Evolutionary conservation across 2,113 vertebrate species (phyloP).

Genomic region (Platycercus adscitus): DNA sequence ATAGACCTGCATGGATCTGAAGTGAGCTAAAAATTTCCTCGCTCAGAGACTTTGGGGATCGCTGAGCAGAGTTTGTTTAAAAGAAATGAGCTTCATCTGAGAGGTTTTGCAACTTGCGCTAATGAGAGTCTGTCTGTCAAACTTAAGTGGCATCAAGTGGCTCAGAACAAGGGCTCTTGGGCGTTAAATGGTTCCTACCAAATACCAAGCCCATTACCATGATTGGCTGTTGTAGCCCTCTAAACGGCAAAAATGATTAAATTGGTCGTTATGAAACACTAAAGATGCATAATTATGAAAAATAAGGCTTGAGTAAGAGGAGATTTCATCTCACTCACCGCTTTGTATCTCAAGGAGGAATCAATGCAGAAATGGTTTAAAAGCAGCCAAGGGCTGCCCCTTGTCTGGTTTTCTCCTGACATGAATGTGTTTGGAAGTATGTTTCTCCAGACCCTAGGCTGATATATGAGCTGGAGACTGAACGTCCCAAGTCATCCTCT

Average conservation of each 20-base stretch:
- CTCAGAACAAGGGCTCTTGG: constrained; percentile 80
- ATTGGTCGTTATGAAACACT: constrained; percentile 79
- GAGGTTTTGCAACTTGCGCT: constrained; percentile 76
- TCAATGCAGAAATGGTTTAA: constrained; percentile 61
- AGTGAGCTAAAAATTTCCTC: constrained; percentile 51
- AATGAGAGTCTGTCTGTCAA: constrained; percentile 83
- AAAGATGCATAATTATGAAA: constrained; percentile 83
- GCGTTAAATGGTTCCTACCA: constrained; percentile 80
- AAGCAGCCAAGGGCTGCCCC: constrained; percentile 42
- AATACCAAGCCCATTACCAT: constrained; percentile 83
- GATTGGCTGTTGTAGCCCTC: constrained; percentile 83
- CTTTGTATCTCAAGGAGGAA: constrained; percentile 75
- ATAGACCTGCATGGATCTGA: constrained; percentile 4
- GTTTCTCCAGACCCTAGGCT: background rate
- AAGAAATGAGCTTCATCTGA: constrained; percentile 74
- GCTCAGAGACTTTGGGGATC: constrained; percentile 58
- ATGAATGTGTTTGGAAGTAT: background rate
- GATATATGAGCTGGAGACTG: background rate
- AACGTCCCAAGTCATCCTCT: background rate
- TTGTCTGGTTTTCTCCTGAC: constrained; percentile 24
- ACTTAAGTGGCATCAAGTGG: constrained; percentile 82
- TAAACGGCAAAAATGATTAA: constrained; percentile 82
- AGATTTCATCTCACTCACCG: constrained; percentile 72
- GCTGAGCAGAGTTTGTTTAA: constrained; percentile 75
- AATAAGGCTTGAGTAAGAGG: constrained; percentile 73